Conservation (phyloP, 2,797 vertebrate species). For the Anas bernieri region DNA sequence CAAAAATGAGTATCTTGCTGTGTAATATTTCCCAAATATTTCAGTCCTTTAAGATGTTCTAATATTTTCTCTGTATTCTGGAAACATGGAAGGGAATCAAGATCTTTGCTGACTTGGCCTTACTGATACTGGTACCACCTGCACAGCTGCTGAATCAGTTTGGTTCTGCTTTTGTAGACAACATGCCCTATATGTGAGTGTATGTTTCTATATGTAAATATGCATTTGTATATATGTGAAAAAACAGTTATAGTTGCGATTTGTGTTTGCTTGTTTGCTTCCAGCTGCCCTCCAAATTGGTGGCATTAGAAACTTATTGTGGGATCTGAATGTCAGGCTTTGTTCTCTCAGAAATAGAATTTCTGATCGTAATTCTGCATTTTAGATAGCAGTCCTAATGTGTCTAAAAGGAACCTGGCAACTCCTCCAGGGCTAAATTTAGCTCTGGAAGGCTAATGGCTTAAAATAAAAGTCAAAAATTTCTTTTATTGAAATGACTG, state of each 20-base stretch:
- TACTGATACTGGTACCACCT: not conserved
- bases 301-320: not conserved
- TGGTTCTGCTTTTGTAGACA: not conserved
- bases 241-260: not conserved
- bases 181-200: not conserved
- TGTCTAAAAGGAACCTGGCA: not conserved
- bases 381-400: not conserved
- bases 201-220: not conserved
- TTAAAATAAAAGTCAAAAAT: not conserved
- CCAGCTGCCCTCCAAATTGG: not conserved
- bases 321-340: not conserved
- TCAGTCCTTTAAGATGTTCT: not conserved
- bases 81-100: not conserved
- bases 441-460: not conserved
- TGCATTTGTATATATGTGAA: not conserved
- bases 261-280: not conserved
- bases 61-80: not conserved
- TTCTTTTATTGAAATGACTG: not conserved
- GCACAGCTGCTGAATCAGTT: not conserved
- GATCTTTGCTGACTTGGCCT: not conserved
- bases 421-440: not conserved
- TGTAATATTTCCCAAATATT: not conserved
- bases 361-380: not conserved
- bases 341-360: not conserved
- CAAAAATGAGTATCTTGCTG: not conserved